Base-by-base conservation (phyloP, 2,113 vertebrate species). In the Ginglymostoma cirratum region DNA sequence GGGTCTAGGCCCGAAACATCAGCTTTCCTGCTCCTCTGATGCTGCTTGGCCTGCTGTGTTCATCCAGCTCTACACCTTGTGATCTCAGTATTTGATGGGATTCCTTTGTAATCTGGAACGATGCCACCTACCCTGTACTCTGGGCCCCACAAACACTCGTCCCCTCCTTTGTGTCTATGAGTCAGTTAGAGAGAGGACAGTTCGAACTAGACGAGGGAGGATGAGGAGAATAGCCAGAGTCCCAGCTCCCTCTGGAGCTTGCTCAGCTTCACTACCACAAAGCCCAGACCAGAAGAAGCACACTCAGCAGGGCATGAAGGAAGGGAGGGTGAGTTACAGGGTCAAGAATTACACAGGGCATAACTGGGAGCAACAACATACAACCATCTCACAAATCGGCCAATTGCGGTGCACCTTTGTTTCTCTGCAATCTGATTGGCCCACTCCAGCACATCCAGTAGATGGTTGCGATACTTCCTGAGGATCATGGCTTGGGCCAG, bases 361-460 rank as follows among this genome's bases (percentile, higher is more conserved):
- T 3, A 38, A 80, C 14, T 76, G 72, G 34, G 1, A 12, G 72
- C 14, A 38, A 19, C 78, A 80, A 42, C 38, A n/a, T 80, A 34
- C 34, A 34, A 34, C 30, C 10, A 15, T 1, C 48, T 30, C 55
- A 65, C 27, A 27, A 0, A 3, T 27, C 24, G 30, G 86, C 48
- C 86, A 92, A 38, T n/a, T 14, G 2, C 89, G 7, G 55, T 15
- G 5, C 61, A 92, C 89, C 89, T 92, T 61, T 65, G 55, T 92
- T 61, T 65, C 52, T 92, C 89, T 15, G 89, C 89, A n/a, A 38
- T 65, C 55, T 92, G 89, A 34, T n/a, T 92, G 52, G 89, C 52
- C 89, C 89, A 92, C 89, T 92, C 89, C 89, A 92, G 89, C 52
- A 92, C 89, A 30, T 92, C 89, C 1, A 92, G 55, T 3, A 92